Percentiles rank a stretch among this genome's conserved stretches.
Conservation (phyloP, 1,140 invertebrate genomes). For the Megathymus violae region DNA sequence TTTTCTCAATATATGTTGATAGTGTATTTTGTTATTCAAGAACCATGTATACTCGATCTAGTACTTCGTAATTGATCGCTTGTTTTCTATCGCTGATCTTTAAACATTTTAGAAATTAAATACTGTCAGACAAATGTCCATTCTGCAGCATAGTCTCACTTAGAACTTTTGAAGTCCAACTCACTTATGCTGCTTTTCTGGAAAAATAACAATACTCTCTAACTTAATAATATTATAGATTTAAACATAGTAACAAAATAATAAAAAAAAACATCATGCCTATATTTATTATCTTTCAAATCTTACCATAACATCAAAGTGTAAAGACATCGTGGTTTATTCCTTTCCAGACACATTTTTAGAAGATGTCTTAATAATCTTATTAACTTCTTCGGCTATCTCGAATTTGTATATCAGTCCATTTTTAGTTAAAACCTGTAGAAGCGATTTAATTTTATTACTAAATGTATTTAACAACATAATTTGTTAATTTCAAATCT, state of each 20-base stretch:
- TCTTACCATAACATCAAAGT: neutral
- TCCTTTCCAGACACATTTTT: neutral
- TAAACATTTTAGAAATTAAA: neutral
- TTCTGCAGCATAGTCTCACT: slow-evolving; percentile 1
- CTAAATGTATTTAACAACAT: neutral
- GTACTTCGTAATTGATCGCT: slow-evolving; percentile 14
- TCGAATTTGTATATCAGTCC: slow-evolving; percentile 46
- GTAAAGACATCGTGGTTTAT: neutral
- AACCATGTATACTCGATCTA: slow-evolving; percentile 4
- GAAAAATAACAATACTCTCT: slow-evolving; percentile 17
- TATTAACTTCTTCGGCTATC: slow-evolving; percentile 25
- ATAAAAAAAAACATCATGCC: too few species aligned
- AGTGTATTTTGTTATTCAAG: slow-evolving; percentile 3
- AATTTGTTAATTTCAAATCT: neutral
- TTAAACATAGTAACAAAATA: too few species aligned
- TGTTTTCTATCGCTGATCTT: slow-evolving; percentile 14
- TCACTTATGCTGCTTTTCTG: slow-evolving; percentile 16
- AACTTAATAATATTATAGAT: too few species aligned
- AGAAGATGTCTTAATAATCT: neutral
- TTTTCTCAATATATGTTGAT: too few species aligned
- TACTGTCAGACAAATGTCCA: neutral
- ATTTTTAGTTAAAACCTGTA: slow-evolving; percentile 51
- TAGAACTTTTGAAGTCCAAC: slow-evolving; percentile 3
- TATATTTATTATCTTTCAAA: neutral
- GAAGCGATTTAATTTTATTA: slow-evolving; percentile 18